Evolutionary conservation across 2,113 vertebrate species (phyloP).

Genomic region (Eulemur rufifrons): DNA sequence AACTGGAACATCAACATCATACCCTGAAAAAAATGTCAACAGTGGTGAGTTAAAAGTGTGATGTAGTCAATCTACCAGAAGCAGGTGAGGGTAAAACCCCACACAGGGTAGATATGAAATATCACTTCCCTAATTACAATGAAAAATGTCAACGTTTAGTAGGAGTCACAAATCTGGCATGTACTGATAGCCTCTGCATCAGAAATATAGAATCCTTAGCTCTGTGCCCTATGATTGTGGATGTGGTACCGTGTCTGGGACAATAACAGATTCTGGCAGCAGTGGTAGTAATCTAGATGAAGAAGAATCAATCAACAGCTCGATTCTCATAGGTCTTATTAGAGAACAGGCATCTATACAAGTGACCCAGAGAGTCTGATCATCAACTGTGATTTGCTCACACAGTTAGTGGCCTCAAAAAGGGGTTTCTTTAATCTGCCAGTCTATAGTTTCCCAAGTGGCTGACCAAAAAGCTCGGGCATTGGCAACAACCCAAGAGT

Average conservation of each 20-base stretch:
- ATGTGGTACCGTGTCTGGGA: not conserved
- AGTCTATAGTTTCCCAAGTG: not conserved
- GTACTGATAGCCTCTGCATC: not conserved
- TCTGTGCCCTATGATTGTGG: not conserved
- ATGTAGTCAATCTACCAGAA: not conserved
- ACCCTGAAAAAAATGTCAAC: not conserved
- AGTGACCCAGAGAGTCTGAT: not conserved
- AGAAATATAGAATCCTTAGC: not conserved
- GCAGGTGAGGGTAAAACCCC: not conserved
- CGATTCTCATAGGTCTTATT: not conserved
- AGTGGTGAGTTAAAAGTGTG: not conserved
- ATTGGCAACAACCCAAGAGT: not conserved
- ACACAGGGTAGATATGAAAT: not conserved
- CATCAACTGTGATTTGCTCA: not conserved
- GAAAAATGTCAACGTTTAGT: not conserved
- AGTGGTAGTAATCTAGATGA: not conserved
- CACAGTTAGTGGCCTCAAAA: not conserved
- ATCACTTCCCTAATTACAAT: not conserved
- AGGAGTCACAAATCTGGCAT: not conserved
- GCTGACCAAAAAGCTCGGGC: not conserved
- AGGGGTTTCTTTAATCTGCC: not conserved
- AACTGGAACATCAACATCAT: not conserved
- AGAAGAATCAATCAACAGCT: not conserved
- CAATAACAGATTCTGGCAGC: not conserved
- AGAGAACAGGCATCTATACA: not conserved